Conservation (phyloP, 2,888 invertebrate genomes). For the Blastobasis adustella region DNA sequence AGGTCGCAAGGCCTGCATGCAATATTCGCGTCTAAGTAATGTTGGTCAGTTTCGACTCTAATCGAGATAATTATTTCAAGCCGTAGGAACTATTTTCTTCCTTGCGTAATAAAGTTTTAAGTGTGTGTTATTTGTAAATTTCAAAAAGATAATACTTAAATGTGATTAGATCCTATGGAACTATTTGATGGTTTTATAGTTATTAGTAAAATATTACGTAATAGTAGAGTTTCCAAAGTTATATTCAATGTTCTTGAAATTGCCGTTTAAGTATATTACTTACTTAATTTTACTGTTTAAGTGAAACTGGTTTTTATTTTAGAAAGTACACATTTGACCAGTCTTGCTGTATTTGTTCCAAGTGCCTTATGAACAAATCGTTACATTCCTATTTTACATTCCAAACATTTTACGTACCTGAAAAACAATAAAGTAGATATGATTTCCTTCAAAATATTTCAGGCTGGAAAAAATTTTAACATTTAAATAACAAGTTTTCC, state of each 20-base stretch:
- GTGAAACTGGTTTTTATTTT: slow-evolving; percentile 3
- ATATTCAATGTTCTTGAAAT: slow-evolving; percentile 4
- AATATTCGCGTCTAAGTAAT: slow-evolving; percentile 19
- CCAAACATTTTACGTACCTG: slow-evolving; percentile 19
- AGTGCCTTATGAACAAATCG: slow-evolving; percentile 71
- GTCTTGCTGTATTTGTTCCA: slow-evolving; percentile 65
- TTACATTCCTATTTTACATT: slow-evolving; percentile 60
- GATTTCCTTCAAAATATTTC: not conserved
- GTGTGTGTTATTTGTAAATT: slow-evolving; percentile 46
- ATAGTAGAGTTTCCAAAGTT: slow-evolving; percentile 20
- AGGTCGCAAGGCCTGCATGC: slow-evolving; percentile 22
- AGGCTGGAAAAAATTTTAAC: too few species aligned
- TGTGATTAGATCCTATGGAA: slow-evolving; percentile 53
- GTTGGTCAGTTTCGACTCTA: slow-evolving; percentile 14
- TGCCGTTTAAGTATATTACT: not conserved
- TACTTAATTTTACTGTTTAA: slow-evolving; percentile 5
- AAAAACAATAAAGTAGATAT: not conserved
- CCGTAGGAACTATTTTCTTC: slow-evolving; percentile 35
- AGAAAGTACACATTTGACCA: slow-evolving; percentile 24
- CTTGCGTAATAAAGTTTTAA: slow-evolving; percentile 30
- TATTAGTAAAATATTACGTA: slow-evolving; percentile 22
- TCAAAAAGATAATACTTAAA: slow-evolving; percentile 27
- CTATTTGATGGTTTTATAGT: slow-evolving; percentile 56
- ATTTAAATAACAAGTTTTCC: too few species aligned
- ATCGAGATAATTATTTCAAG: slow-evolving; percentile 20